Base-by-base conservation (phyloP, 2,113 vertebrate species). In the Oncorhynchus nerka region DNA sequence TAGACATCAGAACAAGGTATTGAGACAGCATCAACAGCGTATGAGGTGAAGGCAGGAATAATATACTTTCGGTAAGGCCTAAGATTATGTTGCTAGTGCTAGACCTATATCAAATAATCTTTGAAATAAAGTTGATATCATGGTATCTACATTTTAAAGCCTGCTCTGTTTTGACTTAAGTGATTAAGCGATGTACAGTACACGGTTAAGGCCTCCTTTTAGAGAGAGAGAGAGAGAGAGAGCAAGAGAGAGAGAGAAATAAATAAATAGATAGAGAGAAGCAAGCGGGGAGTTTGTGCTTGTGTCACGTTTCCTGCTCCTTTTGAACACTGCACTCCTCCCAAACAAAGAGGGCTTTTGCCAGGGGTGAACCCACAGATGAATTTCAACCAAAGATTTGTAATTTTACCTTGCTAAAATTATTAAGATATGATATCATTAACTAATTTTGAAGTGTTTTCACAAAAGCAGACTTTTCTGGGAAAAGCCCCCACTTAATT, bases 301-400 rank as follows among this genome's bases (percentile, higher is more conserved):
- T n/a, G n/a, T n/a, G 84, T 93, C 89, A 51, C 85, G 81, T 92
- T 94, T 92, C 87, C 49, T 83, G 28, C 89, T 86, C 71, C 88
- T 81, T 89, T 86, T 88, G 87, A 84, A 70, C 68, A 86, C 87
- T 9, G 39, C 73, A 85, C 78, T 85, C 1, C 0, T 66, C 74
- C 30, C 28, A 68, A 81, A 93, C 92, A 93, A 91, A 91, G 39
- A 89, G 89, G 87, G 89, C 62, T 28, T 92, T 93, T 93, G 91
- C 92, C 82, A 72, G 49, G 13, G 80, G 79, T 83, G 76, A 73
- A 78, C 22, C 77, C 86, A 89, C 87, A 89, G 77, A 70, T 85
- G 89, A 87, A 90, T 88, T 88, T 87, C 90, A 79, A 91, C 86
- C 84, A 84, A 84, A 65, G 81, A 80, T 74, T 70, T 24, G 76